These are phyloP conservation scores for Teleogryllus occipitalis DNA, from an alignment of 1,140 invertebrate genomes.

Conservation along the genomic window DNA sequence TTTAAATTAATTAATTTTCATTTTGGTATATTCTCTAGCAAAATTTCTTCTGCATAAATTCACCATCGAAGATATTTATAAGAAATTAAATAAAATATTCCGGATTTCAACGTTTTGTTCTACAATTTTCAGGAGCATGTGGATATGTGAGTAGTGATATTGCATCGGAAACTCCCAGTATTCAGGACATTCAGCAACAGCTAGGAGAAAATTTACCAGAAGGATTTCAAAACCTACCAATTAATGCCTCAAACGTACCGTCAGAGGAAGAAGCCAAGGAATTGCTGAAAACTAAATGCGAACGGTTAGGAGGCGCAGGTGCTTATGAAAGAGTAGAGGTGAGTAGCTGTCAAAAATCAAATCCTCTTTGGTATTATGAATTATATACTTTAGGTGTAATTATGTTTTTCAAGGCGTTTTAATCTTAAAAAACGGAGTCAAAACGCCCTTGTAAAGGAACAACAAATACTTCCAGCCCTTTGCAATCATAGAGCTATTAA, in stretches of 20 bases:
- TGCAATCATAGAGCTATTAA: not conserved
- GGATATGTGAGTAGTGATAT: not conserved
- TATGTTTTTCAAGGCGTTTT: not conserved
- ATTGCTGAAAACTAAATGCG: slow-evolving; percentile 38
- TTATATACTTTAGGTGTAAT: not conserved
- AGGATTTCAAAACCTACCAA: slow-evolving; percentile 6
- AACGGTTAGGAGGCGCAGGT: slow-evolving; percentile 34
- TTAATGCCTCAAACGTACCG: slow-evolving; percentile 25
- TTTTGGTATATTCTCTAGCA: too few relatives aligned
- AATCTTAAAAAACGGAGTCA: not conserved
- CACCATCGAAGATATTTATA: too few relatives aligned
- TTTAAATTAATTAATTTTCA: too few relatives aligned
- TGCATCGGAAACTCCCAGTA: not conserved
- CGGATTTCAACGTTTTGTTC: too few relatives aligned
- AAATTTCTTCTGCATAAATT: too few relatives aligned
- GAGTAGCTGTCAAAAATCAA: not conserved
- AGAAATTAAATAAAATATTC: too few relatives aligned
- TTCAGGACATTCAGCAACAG: not conserved
- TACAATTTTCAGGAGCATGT: too few relatives aligned
- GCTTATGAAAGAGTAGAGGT: slow-evolving; percentile 25
- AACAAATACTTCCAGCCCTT: not conserved
- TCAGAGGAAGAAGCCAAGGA: slow-evolving; percentile 31
- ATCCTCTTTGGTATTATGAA: slow-evolving; percentile 9
- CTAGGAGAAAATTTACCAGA: not conserved
- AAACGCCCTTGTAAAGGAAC: not conserved